Base-by-base conservation (phyloP, 2,888 invertebrate species). In the Leucozona laternaria region DNA sequence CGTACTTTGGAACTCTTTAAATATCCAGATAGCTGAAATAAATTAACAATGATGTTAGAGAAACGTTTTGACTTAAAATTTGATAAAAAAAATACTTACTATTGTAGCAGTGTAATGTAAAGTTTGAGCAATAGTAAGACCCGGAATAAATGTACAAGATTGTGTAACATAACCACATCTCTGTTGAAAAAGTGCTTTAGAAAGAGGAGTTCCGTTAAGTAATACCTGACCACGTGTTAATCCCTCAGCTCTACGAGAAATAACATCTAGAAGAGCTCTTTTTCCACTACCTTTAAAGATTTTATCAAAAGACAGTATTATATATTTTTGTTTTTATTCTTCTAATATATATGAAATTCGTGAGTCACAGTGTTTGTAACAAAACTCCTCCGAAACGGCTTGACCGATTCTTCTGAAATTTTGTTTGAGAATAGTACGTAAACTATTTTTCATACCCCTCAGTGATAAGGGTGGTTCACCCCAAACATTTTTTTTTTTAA, bases 221-320 rank as follows among this genome's bases (percentile, higher is more conserved):
- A 97, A 94, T 28, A 99, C 97, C 91, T 98, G 97, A 0, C 98
- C 99, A 76, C 97, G 95, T 0, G 96, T 96, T 1, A 97, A 95
- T 1, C 96, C 96, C 88, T 95, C 95, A 13, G 97, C 96, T 40
- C 97, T 94, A 20, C 97, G 94, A 0, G 97, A 96, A 77, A 99
- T 97, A 8, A 98, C 98, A 92, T 99, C 98, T 8, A 99, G 93
- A 4, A 99, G 94, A 0, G 98, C 98, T 40, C 98, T 95, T 91
- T 99, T 99, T 0, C 99, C 99, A 89, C 98, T 98, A 15, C 98
- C 98, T 97, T 17, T 13, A 13, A 15, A 66, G n/a, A 8, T 43
- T 43, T 5, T 43, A 43, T 7, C n/a, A 15, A 37, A 11, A 37
- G 34, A 11, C 11, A 37, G 11, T 11, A 11, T 11, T 28, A 15